phyloP scores from a whole-genome alignment of 2,888 invertebrate genomes.

The Pristionchus exspectatus region DNA sequence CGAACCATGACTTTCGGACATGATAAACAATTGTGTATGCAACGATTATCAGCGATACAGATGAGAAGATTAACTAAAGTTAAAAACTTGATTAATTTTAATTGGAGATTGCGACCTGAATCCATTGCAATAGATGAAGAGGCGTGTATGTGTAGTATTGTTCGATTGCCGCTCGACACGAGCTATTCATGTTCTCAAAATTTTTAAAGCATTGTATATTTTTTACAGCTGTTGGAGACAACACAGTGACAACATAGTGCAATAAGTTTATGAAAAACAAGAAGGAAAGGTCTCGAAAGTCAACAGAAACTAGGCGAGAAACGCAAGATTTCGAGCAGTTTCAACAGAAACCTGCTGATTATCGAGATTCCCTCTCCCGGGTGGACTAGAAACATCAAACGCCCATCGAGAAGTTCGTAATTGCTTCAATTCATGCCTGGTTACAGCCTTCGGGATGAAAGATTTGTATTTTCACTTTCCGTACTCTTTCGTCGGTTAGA shows the following conservation, averaged over 20 bases:
- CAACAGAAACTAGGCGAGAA: not conserved
- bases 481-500: too few species aligned
- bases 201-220: too few species aligned
- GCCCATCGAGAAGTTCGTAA: too few species aligned
- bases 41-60: not conserved
- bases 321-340: too few species aligned
- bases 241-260: too few species aligned
- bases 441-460: too few species aligned
- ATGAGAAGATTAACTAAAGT: not conserved
- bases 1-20: conserved; percentile 32
- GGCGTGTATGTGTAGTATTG: not conserved
- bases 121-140: not conserved
- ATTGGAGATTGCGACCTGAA: not conserved
- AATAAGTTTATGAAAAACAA: not conserved
- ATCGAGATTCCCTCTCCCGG: not conserved
- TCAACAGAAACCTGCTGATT: not conserved
- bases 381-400: too few species aligned
- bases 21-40: not conserved
- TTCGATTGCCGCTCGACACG: not conserved
- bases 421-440: too few species aligned
- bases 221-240: too few species aligned
- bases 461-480: too few species aligned
- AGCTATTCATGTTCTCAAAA: not conserved
- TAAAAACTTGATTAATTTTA: not conserved
- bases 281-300: not conserved